Percentiles rank a stretch among this genome's conserved stretches.
Conservation (phyloP, 1,140 invertebrate genomes). For the Microvelia longipes region DNA sequence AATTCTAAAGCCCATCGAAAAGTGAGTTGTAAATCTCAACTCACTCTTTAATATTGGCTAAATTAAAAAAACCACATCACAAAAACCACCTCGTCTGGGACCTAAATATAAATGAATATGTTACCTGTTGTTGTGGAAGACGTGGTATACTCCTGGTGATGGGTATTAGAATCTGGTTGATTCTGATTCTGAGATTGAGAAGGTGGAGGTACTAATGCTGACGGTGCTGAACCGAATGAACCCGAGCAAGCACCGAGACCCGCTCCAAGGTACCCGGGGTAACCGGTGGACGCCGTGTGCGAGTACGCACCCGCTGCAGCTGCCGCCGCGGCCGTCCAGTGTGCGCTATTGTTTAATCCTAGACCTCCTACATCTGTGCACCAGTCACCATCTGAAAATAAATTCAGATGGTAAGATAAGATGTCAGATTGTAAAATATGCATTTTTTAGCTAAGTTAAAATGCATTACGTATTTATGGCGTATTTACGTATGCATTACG, state of each 20-base stretch:
- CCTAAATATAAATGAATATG: too few species aligned
- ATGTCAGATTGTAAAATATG: neutral
- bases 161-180: slow-evolving; percentile 39
- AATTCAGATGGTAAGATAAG: slow-evolving; percentile 1
- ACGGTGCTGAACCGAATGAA: slow-evolving; percentile 14
- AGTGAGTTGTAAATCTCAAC: too few species aligned
- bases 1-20: too few species aligned
- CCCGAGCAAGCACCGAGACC: slow-evolving; percentile 40
- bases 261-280: slow-evolving; percentile 53
- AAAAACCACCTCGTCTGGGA: too few species aligned
- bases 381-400: slow-evolving; percentile 1
- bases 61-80: too few species aligned
- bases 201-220: slow-evolving; percentile 45
- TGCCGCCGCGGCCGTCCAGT: slow-evolving; percentile 71
- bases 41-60: too few species aligned
- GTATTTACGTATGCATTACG: too few species aligned
- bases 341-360: slow-evolving; percentile 57
- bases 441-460: too few species aligned
- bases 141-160: slow-evolving; percentile 35
- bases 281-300: slow-evolving; percentile 56
- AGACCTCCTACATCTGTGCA: slow-evolving; percentile 57
- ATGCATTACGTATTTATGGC: too few species aligned
- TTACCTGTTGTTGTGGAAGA: slow-evolving; percentile 37
- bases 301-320: slow-evolving; percentile 54
- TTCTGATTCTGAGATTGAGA: slow-evolving; percentile 25